These are phyloP conservation scores for Trinectes maculatus DNA, from an alignment of 2,113 vertebrate species.

Conservation along the genomic window DNA sequence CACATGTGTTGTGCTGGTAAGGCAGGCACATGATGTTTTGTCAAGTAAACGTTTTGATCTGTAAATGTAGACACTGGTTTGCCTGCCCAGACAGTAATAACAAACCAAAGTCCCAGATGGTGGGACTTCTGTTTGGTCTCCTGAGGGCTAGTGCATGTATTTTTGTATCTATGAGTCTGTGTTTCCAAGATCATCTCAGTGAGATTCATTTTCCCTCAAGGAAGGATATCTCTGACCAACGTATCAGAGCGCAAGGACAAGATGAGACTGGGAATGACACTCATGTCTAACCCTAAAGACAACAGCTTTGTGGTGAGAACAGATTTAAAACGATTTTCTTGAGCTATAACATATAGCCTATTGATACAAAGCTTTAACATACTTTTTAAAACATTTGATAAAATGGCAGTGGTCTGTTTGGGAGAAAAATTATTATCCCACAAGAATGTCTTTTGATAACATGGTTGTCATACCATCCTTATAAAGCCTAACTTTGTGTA, in stretches of 20 bases:
- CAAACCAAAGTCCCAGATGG: conserved; percentile 63
- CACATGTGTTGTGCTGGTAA: conserved; percentile 54
- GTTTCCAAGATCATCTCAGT: conserved; percentile 39
- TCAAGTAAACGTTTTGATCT: conserved; percentile 51
- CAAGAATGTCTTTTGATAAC: conserved; percentile 50
- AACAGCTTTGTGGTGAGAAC: conserved; percentile 95
- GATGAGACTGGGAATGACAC: conserved; percentile 97
- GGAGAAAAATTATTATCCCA: conserved; percentile 16
- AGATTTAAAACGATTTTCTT: conserved; percentile 9
- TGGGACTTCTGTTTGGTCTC: conserved; percentile 42
- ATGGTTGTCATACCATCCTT: conserved; percentile 13
- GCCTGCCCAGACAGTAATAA: conserved; percentile 66
- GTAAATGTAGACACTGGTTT: conserved; percentile 51
- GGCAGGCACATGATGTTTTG: conserved; percentile 29
- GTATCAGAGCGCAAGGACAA: conserved; percentile 97
- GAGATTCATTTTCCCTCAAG: conserved; percentile 78
- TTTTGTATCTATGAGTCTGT: conserved; percentile 20
- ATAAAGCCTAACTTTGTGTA: conserved; percentile 2
- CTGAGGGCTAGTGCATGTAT: conserved; percentile 22
- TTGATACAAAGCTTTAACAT: conserved; percentile 5
- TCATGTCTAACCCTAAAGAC: conserved; percentile 91
- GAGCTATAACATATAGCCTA: not conserved
- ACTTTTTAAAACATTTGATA: conserved; percentile 24
- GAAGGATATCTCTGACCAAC: conserved; percentile 96
- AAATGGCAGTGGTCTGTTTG: conserved; percentile 20